Evolutionary conservation across 2,888 invertebrate species (phyloP), one percentile per base, ranked within the genome.

Genomic region (Periphyllus acericola): DNA sequence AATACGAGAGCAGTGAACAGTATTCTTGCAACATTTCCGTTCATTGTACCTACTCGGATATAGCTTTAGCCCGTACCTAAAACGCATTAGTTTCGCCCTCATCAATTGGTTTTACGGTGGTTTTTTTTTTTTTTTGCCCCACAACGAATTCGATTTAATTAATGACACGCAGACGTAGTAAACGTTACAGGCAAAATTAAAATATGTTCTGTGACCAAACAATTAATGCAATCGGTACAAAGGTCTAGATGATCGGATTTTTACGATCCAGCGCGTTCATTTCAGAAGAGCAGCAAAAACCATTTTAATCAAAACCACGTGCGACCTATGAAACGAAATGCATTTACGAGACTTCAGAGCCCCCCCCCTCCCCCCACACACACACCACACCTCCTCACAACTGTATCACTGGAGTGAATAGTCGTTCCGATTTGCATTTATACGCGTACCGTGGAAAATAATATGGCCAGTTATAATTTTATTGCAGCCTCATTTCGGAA

Each of bases 381-480:
- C n/a, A n/a, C n/a, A n/a, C n/a, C n/a, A 36, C 6, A 3, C 6
- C 36, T 36, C 36, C 36, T 36, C 6, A 6, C 3, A 36, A 6
- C 6, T 14, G 3, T 46, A 46, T 46, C 46, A 14, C 14, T 46
- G 46, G 14, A 46, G 46, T 1, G 46, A 46, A 46, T 46, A 46
- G 40, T 34, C 60, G n/a, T 36, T n/a, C 3, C 19, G 17, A 82
- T 82, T 82, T 82, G 71, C 82, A 71, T 82, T 25, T 40, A 5
- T 68, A 52, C 32, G 66, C 21, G 29, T 36, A 29, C 5, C 25
- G 82, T 5, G 17, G 29, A 68, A 81, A 81, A 81, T 66, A 66
- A 81, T 81, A 40, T 6, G 9, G 19, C 60, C n/a, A 25, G 46
- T 71, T 81, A 81, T 81, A 68, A 71, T 82, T 82, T 71, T 82